Evolutionary conservation across 2,888 invertebrate genomes (phyloP).

Genomic region (Pyrrhopygopsis socrates): DNA sequence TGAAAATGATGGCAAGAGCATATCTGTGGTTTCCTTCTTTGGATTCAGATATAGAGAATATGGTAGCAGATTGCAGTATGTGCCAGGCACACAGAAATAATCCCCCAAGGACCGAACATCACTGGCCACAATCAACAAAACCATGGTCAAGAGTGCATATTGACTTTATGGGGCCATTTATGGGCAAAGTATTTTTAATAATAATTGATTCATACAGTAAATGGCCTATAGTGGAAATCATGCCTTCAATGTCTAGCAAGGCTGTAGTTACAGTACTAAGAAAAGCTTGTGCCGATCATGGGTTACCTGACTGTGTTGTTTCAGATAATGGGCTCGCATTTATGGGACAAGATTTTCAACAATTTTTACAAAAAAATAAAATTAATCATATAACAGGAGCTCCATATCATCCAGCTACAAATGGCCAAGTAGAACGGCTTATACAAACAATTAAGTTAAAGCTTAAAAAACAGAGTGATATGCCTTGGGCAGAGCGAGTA

Average conservation of each 20-base stretch:
- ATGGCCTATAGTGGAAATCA: conserved; percentile 62
- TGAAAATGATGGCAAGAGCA: conserved; percentile 66
- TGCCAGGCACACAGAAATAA: conserved; percentile 36
- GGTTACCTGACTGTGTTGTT: conserved; percentile 55
- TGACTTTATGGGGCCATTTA: conserved; percentile 68
- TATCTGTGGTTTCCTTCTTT: conserved; percentile 73
- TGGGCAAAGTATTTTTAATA: conserved; percentile 58
- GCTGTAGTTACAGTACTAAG: conserved; percentile 53
- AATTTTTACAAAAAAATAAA: conserved; percentile 54
- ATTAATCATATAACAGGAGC: conserved; percentile 55
- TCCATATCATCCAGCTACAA: conserved; percentile 74
- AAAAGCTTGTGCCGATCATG: conserved; percentile 45
- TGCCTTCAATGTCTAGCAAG: conserved; percentile 39
- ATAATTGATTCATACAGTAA: conserved; percentile 58
- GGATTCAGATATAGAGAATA: conserved; percentile 40
- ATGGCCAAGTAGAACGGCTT: conserved; percentile 68
- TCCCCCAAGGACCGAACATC: conserved; percentile 46
- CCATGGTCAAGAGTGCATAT: conserved; percentile 70
- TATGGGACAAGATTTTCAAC: conserved; percentile 62
- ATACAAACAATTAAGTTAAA: conserved; percentile 75
- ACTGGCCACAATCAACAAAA: conserved; percentile 53
- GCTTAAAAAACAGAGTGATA: conserved; percentile 36
- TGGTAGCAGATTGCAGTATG: conserved; percentile 2
- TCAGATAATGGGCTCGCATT: conserved; percentile 54
- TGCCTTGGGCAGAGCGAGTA: conserved; percentile 58